Percentiles rank a stretch among this genome's conserved stretches.
These are phyloP conservation scores for Salvelinus namaycush DNA, from an alignment of 2,113 vertebrate genomes.

Conservation along the genomic window DNA sequence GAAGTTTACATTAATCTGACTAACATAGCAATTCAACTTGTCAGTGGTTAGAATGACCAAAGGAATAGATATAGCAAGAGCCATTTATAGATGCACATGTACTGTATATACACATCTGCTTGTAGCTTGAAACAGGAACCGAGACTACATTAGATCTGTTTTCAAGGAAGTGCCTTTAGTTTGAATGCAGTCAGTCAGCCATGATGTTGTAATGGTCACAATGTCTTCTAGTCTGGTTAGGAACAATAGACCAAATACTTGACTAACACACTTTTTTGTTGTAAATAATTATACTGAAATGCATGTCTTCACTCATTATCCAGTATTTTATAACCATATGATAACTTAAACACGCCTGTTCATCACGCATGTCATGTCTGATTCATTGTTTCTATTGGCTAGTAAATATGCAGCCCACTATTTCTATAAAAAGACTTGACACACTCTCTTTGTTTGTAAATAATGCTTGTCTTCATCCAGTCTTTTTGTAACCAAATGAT, in stretches of 20 bases:
- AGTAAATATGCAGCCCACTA: no score
- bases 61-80: no score
- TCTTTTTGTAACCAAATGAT: background rate
- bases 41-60: no score
- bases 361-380: no score
- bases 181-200: background rate
- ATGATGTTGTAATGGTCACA: no score
- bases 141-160: background rate
- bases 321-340: background rate
- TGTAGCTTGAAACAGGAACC: background rate
- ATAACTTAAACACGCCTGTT: background rate
- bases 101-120: background rate
- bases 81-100: no score
- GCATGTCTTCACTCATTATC: background rate
- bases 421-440: background rate
- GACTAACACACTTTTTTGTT: background rate
- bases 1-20: no score
- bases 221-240: no score
- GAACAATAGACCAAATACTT: background rate
- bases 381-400: background rate
- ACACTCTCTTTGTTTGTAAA: background rate
- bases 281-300: background rate
- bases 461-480: background rate
- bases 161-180: background rate
- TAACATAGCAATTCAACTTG: no score